Evolutionary conservation across 53 echinoderm and acorn worm genomes (phyloP).

Genomic region (Patiria pectinifera): DNA sequence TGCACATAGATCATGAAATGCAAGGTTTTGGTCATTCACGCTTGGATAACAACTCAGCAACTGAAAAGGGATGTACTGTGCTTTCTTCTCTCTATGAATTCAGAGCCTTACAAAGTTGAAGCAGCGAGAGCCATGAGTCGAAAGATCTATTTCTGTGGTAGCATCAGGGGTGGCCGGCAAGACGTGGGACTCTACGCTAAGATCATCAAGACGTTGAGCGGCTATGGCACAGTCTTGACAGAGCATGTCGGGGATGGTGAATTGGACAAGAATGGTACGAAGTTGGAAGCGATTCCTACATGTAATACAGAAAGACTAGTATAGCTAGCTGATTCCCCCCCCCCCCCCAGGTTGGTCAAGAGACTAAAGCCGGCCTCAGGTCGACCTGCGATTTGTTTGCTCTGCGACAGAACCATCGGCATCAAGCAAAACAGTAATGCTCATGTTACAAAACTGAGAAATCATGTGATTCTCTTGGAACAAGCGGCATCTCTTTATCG

Average conservation of each 20-base stretch:
- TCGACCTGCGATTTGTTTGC: no score
- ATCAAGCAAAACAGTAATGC: no score
- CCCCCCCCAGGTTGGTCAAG: no score
- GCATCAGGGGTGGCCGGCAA: conserved; percentile 90
- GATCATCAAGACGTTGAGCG: conserved; percentile 81
- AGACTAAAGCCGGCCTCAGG: no score
- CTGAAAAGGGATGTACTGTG: neutral
- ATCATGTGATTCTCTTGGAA: no score
- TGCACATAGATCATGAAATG: no score
- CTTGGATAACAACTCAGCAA: neutral
- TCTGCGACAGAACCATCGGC: no score
- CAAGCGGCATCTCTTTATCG: no score
- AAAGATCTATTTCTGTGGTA: conserved; percentile 98
- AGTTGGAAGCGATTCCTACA: no score
- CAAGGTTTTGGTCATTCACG: neutral
- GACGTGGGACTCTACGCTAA: conserved; percentile 85
- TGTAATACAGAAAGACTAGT: no score
- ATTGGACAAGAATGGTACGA: conserved; percentile 15
- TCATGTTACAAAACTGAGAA: no score
- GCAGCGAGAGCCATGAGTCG: conserved; percentile 38
- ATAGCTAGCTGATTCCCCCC: no score
- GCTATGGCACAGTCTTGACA: conserved; percentile 86
- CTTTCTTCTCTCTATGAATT: neutral
- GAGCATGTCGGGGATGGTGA: conserved; percentile 76
- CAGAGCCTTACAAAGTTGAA: neutral